Conservation (phyloP, 92 coral and sea anemone genomes). For the Scolanthus callimorphus region DNA sequence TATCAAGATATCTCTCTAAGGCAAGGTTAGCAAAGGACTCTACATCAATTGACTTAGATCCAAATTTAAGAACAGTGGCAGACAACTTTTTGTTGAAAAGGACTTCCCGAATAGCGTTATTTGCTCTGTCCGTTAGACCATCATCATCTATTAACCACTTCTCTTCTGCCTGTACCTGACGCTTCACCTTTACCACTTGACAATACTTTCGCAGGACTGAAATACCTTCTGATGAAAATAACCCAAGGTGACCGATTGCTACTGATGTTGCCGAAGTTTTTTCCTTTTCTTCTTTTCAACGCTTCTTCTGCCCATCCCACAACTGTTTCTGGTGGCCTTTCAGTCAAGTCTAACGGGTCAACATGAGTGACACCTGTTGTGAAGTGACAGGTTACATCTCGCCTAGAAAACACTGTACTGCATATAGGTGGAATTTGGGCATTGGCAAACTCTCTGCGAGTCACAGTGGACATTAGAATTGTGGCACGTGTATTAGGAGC, state of each 20-base stretch:
- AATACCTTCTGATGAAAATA: constrained; percentile 16
- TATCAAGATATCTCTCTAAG: constrained; percentile 38
- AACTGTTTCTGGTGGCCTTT: constrained; percentile 5
- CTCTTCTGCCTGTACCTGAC: constrained; percentile 9
- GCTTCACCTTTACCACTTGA: constrained; percentile 2
- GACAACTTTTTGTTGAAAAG: constrained; percentile 7
- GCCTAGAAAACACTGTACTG: neutral
- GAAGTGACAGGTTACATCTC: neutral
- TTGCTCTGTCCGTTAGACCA: constrained; percentile 5
- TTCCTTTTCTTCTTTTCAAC: neutral
- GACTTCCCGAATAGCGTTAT: constrained; percentile 9
- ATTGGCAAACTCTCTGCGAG: constrained; percentile 1
- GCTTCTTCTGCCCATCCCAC: neutral
- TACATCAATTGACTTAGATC: constrained; percentile 34
- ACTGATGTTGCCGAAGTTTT: constrained; percentile 14
- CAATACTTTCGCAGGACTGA: constrained; percentile 24
- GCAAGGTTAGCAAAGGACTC: constrained; percentile 21
- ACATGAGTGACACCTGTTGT: neutral
- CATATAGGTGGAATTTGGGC: neutral
- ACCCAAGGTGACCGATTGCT: constrained; percentile 11
- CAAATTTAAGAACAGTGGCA: constrained; percentile 27
- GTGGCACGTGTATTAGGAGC: neutral
- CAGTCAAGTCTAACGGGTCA: neutral
- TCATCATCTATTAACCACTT: constrained; percentile 11
- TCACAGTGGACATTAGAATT: neutral